Base-by-base conservation (phyloP, 2,113 vertebrate genomes). In the Aplodontia rufa region DNA sequence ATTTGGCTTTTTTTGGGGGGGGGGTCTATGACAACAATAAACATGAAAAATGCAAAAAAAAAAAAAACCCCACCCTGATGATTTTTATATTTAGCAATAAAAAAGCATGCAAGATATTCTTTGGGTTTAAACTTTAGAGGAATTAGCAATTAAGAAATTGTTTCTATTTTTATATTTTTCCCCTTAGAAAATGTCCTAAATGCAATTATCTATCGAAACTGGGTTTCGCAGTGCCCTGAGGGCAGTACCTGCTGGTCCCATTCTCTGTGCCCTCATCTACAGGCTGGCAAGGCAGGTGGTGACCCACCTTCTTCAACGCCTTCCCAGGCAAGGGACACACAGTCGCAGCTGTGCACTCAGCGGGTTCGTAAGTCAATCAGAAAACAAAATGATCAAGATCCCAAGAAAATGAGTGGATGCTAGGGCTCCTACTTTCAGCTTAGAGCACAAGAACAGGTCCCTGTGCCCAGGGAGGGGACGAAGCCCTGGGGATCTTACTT, bases 11-110 rank as follows among this genome's bases (percentile, higher is more conserved):
- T 71, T 74, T 71, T 55, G 8, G 26, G 55, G 51, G 9, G n/a
- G n/a, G n/a, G n/a, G 51, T 82, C 90, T 75, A 42, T 86, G 87
- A 74, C 83, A 84, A 95, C 30, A 87, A 13, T 85, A 90, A 83
- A 76, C 32, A 72, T 32, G 74, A 84, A 86, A 88, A 94, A 88
- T 79, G 75, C 17, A 82, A 20, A 90, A n/a, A 64, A 62, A 86
- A 88, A n/a, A n/a, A n/a, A n/a, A n/a, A n/a, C n/a, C n/a, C n/a
- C 12, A 32, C 20, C 51, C 85, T 88, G 82, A 82, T 32, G 62
- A 51, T 11, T 26, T 17, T 20, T 26, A 62, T 0, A 71, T 51
- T 47, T 19, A 60, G 60, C 20, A 72, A 55, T 13, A 53, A 4
- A 72, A 45, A 79, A 22, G 79, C 16, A 40, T 9, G 71, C 51